A percentile compares a stretch with the other conserved stretches of the same genome.
These are phyloP conservation scores for Paracentrotus lividus DNA, from an alignment of 53 echinoderm and acorn worm species.

Conservation along the genomic window DNA sequence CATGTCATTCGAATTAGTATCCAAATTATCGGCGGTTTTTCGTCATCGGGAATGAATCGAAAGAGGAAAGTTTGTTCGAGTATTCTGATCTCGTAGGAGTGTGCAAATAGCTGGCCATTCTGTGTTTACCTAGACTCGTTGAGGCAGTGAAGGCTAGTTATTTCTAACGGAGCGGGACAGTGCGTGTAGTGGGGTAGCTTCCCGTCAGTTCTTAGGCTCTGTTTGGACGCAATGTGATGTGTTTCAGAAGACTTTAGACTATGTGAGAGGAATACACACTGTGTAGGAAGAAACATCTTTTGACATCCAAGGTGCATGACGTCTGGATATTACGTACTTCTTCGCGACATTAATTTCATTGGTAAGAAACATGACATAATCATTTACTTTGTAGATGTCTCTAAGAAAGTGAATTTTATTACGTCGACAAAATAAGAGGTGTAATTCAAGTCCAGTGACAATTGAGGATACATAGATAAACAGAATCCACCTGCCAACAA, in stretches of 20 bases:
- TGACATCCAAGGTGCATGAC: not conserved
- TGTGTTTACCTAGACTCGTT: slow-evolving; percentile 23
- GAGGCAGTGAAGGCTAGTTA: not conserved
- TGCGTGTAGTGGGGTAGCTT: not conserved
- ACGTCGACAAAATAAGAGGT: too few relatives aligned
- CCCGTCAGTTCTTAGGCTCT: not conserved
- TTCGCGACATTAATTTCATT: not conserved
- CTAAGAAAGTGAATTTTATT: too few relatives aligned
- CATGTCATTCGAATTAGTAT: not conserved
- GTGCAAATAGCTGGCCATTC: slow-evolving; percentile 43
- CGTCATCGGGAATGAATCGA: not conserved
- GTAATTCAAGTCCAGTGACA: too few relatives aligned
- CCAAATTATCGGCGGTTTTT: not conserved
- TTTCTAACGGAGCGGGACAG: not conserved
- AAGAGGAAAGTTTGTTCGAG: slow-evolving; percentile 27
- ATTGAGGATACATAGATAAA: too few relatives aligned
- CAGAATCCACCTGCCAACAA: too few relatives aligned
- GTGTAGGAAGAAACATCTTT: not conserved
- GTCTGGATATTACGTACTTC: not conserved
- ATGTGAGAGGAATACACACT: slow-evolving; percentile 16
- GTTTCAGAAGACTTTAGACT: not conserved
- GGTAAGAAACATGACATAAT: not conserved
- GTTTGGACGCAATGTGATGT: slow-evolving; percentile 3
- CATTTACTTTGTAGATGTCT: too few relatives aligned
- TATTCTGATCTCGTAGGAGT: slow-evolving; percentile 39